A percentile compares a stretch with the other conserved stretches of the same genome.
These are phyloP conservation scores for Callyntrura sp. DNA, from an alignment of 2,888 invertebrate species.

Conservation along the genomic window DNA sequence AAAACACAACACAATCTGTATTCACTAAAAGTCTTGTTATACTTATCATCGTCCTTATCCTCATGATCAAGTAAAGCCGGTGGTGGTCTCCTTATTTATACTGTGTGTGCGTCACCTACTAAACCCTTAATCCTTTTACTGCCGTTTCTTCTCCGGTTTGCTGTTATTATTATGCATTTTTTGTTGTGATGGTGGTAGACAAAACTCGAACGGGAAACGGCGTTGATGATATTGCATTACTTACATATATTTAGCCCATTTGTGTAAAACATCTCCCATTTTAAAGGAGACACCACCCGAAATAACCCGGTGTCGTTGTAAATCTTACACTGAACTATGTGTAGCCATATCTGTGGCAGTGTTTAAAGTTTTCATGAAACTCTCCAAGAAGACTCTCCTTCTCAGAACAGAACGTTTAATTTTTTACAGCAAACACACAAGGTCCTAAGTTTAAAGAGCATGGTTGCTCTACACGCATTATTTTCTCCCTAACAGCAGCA, in stretches of 20 bases:
- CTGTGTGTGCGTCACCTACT: slow-evolving; percentile 40
- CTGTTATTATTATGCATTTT: slow-evolving; percentile 1
- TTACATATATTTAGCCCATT: neutral
- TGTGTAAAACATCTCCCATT: neutral
- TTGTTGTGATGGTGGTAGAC: neutral
- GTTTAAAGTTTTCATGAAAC: neutral
- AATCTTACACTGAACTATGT: neutral
- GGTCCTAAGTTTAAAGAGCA: no score
- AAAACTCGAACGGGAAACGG: neutral
- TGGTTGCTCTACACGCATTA: no score
- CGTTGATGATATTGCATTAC: neutral
- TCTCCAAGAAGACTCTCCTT: no score
- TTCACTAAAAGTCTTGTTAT: slow-evolving; percentile 36
- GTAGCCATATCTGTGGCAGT: neutral
- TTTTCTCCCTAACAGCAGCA: no score
- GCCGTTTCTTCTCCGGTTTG: neutral
- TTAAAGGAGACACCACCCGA: neutral
- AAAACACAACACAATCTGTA: slow-evolving; percentile 28
- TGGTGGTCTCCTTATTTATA: neutral
- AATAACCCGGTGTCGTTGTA: neutral
- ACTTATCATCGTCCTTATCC: slow-evolving; percentile 33
- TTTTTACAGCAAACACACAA: neutral
- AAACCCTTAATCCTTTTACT: slow-evolving; percentile 59
- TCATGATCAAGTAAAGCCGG: slow-evolving; percentile 53
- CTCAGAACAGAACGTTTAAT: neutral